These are phyloP conservation scores for Enteromius treurensis DNA, from an alignment of 2,797 vertebrate species.

Conservation along the genomic window DNA sequence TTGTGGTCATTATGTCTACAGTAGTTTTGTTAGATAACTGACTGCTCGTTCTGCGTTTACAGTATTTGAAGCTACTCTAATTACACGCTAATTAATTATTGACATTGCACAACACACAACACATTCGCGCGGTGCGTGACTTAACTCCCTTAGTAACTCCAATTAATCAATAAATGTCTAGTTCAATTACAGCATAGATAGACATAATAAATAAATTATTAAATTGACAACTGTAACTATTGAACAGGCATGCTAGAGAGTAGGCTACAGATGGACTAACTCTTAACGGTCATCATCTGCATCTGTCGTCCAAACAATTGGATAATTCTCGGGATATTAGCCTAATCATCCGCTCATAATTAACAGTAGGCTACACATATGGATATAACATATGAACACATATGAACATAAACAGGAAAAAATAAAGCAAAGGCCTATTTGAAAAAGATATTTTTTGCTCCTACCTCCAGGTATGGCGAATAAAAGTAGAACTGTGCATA, in stretches of 20 bases:
- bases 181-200: background rate
- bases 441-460: slow-evolving; percentile 13
- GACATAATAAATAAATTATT: background rate
- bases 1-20: background rate
- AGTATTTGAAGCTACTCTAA: slow-evolving; percentile 41
- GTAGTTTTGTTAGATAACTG: background rate
- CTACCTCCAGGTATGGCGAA: slow-evolving; percentile 69
- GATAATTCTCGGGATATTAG: slow-evolving; percentile 10
- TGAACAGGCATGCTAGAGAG: background rate
- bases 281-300: slow-evolving; percentile 25
- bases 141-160: background rate
- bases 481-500: slow-evolving; percentile 62
- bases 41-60: background rate
- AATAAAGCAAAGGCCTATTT: background rate
- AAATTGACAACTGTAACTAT: background rate
- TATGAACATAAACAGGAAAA: background rate
- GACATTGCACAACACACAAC: slow-evolving; percentile 16
- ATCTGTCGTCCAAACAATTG: slow-evolving; percentile 39
- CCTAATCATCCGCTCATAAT: slow-evolving; percentile 4
- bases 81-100: slow-evolving; percentile 58
- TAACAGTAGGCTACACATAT: background rate
- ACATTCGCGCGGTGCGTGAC: background rate
- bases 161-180: background rate
- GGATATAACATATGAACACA: too few species aligned
- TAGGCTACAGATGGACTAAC: slow-evolving; percentile 33